Base-by-base conservation (phyloP, 2,797 vertebrate species). In the Ispidina lecontei region DNA sequence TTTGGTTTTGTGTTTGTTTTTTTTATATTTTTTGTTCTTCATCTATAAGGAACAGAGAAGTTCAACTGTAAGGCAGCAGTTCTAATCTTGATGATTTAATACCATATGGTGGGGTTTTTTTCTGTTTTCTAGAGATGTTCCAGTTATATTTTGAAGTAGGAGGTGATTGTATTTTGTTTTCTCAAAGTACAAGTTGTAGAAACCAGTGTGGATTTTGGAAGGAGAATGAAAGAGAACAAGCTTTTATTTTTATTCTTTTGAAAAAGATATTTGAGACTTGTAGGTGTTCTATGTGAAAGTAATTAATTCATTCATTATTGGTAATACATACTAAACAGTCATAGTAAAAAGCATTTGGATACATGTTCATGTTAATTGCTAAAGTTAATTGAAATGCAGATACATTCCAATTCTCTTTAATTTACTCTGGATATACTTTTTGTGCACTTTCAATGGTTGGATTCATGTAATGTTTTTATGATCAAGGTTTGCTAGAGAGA, bases 401-500 rank as follows among this genome's bases (percentile, higher is more conserved):
- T 81, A 19, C 39, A 41, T 78, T 81, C 58, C 33, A 39, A 35
- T 74, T 89, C 67, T 81, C 15, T 77, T 63, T 87, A 47, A 87
- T 89, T 89, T 73, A 89, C 44, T 71, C 54, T 71, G n/a, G 19
- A 67, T 41, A 59, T 70, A 55, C 14, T 59, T 80, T 73, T 81
- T 67, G 43, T 78, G 29, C 7, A 72, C 56, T 77, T 87, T 84
- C 31, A 87, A 33, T 84, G 47, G n/a, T 49, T 91, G 78, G 10
- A 22, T 84, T 74, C 14, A 77, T 56, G 87, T 91, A 89, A 84
- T 84, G 10, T 43, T 93, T 84, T 84, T 72, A 58, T 77, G 89
- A 77, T 83, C 22, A 77, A 15, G 14, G 7, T 41, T 63, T 87
- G 19, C 37, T 59, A 65, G 47, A 73, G 75, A 76, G 13, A 60